These are phyloP conservation scores for Lepus townsendii DNA, from an alignment of 2,797 vertebrate species.

Conservation along the genomic window DNA sequence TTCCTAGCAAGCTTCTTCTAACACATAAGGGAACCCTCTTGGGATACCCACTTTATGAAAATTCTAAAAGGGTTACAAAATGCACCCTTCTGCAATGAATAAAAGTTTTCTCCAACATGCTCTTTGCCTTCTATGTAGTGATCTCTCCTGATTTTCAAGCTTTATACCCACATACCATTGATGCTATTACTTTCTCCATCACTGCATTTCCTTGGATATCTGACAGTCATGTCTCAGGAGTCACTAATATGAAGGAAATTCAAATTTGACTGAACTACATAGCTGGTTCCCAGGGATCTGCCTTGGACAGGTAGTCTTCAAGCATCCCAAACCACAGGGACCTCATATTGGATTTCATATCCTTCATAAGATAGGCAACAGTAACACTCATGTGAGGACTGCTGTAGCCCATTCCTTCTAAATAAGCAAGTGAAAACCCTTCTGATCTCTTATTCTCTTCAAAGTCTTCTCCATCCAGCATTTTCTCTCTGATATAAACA, in stretches of 20 bases:
- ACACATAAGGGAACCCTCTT: neutral
- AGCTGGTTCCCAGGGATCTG: neutral
- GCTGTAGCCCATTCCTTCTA: neutral
- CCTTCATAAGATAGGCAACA: neutral
- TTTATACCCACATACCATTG: neutral
- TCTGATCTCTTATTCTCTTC: neutral
- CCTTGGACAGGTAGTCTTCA: neutral
- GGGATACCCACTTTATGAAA: neutral
- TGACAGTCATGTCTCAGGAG: neutral
- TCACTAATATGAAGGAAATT: neutral
- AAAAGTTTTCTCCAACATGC: neutral
- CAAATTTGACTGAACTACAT: neutral
- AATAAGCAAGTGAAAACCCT: neutral
- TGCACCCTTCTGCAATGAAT: neutral
- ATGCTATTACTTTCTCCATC: neutral
- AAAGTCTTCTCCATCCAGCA: neutral
- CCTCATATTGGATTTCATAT: neutral
- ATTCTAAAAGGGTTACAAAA: neutral
- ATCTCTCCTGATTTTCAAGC: neutral
- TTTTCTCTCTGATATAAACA: conserved; percentile 25
- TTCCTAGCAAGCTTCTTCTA: neutral
- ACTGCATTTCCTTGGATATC: neutral
- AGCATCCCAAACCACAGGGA: neutral
- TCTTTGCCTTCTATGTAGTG: neutral
- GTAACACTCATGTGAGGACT: neutral